Evolutionary conservation across 2,797 vertebrate species (phyloP).

Genomic region (Danio aesculapii): DNA sequence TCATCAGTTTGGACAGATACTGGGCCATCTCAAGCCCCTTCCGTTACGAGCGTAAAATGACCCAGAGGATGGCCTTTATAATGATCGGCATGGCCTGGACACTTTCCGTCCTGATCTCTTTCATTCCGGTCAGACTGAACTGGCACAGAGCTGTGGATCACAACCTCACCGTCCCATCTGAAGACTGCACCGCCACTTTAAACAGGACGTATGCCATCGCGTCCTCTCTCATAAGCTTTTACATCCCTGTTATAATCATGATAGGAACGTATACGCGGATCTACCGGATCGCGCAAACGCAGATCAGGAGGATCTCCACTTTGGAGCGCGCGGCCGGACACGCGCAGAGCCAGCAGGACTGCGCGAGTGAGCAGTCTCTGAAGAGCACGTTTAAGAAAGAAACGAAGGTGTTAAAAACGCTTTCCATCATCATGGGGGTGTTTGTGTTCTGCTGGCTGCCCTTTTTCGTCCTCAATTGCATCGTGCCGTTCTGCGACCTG

Average conservation of each 20-base stretch:
- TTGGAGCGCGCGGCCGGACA: constrained; percentile 74
- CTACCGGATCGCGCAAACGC: constrained; percentile 79
- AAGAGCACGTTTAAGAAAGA: constrained; percentile 80
- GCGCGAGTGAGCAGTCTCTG: constrained; percentile 75
- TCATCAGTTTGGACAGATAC: constrained; percentile 86
- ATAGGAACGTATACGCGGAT: constrained; percentile 82
- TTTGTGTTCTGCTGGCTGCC: constrained; percentile 86
- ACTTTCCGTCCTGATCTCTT: constrained; percentile 83
- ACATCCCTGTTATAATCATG: constrained; percentile 84
- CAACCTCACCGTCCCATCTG: constrained; percentile 40
- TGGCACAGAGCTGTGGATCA: constrained; percentile 77
- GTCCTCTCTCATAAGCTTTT: constrained; percentile 86
- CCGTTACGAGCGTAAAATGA: constrained; percentile 80
- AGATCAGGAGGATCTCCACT: constrained; percentile 81
- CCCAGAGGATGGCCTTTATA: constrained; percentile 73
- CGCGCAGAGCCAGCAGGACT: constrained; percentile 64
- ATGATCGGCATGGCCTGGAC: constrained; percentile 81
- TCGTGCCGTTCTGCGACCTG: constrained; percentile 78
- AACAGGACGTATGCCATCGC: constrained; percentile 80
- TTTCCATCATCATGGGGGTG: constrained; percentile 81
- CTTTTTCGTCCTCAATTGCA: constrained; percentile 85
- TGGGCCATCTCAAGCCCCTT: constrained; percentile 84
- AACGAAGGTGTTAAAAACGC: constrained; percentile 83
- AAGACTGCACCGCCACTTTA: constrained; percentile 80
- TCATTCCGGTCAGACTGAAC: constrained; percentile 82